Base-by-base conservation (phyloP, 2,888 invertebrate genomes). In the Dicycla oo region DNA sequence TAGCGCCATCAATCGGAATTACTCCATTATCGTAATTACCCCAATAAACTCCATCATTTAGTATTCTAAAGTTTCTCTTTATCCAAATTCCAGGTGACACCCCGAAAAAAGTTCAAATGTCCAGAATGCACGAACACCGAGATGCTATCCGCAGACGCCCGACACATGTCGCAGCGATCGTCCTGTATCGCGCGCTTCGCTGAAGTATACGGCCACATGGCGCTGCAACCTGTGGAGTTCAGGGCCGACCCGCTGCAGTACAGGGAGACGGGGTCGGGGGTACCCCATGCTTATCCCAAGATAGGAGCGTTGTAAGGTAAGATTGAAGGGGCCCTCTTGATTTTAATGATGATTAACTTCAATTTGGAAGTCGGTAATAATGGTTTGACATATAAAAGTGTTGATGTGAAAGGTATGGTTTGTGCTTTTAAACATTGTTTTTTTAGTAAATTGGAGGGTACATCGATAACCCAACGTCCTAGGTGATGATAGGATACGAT, bases 51-150 rank as follows among this genome's bases (percentile, higher is more conserved):
- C n/a, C n/a, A n/a, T n/a, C n/a, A n/a, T n/a, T n/a, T n/a, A n/a
- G n/a, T n/a, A n/a, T n/a, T n/a, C n/a, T n/a, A 49, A 49, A 49
- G n/a, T 8, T 51, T 7, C 26, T 0, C 53, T 10, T 5, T n/a
- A 30, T 1, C 45, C 78, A 63, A 10, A 45, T 91, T 91, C n/a
- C 92, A 98, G 98, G 99, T 99, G 45, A 98, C 99, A 0, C 99
- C 99, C 0, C 97, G 99, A 7, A 99, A 99, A 91, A 99, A 99
- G 92, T 99, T 99, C 95, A 99, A 99, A 92, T 99, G 99, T 90
- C 99, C 99, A 0, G 98, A 99, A 91, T 99, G 99, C 93, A 98
- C 97, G 5, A 98, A 98, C 93, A 98, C 98, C 0, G 99, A 99
- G 94, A 99, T 99, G 98, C 93, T 99, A 11, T 99, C 99, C 0